Evolutionary conservation across 2,797 vertebrate species (phyloP).

Genomic region (Ispidina lecontei): DNA sequence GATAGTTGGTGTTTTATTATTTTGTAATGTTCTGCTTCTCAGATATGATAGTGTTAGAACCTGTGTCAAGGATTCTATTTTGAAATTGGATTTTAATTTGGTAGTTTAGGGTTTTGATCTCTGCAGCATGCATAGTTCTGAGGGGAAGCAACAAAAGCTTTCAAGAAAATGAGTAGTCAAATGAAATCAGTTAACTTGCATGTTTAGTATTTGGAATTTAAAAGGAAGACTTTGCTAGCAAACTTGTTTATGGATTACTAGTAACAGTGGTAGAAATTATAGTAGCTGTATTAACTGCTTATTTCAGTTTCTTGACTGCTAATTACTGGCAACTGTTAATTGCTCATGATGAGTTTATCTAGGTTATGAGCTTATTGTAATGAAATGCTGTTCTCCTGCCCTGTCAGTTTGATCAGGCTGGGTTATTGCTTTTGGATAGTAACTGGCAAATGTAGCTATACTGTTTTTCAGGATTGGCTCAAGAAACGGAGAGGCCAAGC

Average conservation of each 20-base stretch:
- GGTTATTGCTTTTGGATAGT: background rate
- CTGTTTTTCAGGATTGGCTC: background rate
- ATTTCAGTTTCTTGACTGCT: background rate
- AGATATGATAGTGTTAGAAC: background rate
- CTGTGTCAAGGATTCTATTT: background rate
- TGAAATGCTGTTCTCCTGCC: background rate
- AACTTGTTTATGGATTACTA: background rate
- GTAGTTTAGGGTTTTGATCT: background rate
- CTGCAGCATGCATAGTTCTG: background rate
- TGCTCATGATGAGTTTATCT: background rate
- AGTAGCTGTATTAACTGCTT: background rate
- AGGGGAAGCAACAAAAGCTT: background rate
- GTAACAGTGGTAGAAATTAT: background rate
- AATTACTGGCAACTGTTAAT: background rate
- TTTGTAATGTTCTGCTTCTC: background rate
- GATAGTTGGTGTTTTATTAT: background rate
- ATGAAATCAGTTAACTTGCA: background rate
- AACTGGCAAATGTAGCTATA: background rate
- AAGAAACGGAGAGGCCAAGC: background rate
- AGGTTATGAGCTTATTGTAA: background rate
- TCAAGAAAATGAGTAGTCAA: background rate
- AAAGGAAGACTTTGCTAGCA: background rate
- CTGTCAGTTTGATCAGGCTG: background rate
- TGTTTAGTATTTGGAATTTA: background rate
- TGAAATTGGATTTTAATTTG: background rate